Conservation (phyloP, 2,113 vertebrate species). For the Galbula dea region DNA sequence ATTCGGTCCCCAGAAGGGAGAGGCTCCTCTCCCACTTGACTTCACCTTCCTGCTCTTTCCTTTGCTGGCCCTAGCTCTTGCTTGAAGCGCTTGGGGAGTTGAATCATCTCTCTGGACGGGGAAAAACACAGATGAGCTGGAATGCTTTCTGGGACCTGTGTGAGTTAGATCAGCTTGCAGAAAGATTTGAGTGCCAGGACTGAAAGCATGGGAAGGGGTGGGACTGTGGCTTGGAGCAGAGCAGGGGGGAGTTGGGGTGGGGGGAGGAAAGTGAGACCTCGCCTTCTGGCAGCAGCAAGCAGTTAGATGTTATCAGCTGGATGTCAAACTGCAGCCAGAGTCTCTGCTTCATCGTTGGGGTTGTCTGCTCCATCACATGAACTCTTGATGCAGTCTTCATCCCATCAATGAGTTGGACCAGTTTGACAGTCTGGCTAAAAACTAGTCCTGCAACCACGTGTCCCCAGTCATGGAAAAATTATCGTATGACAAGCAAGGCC, state of each 20-base stretch:
- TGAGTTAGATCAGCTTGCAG: not conserved
- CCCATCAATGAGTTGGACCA: not conserved
- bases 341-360: not conserved
- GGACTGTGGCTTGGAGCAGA: not conserved
- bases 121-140: not conserved
- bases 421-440: not conserved
- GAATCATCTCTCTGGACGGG: not conserved
- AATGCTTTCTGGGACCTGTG: not conserved
- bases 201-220: not conserved
- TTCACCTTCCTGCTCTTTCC: not conserved
- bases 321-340: not conserved
- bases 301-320: conserved; percentile 16
- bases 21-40: not conserved
- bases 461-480: not conserved
- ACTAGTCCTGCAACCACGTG: not conserved
- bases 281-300: conserved; percentile 7
- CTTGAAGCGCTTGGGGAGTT: not conserved
- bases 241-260: conserved; percentile 16
- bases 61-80: not conserved
- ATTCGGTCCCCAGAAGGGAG: not conserved
- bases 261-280: conserved; percentile 5
- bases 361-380: not conserved
- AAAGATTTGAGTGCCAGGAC: not conserved
- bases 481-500: not conserved
- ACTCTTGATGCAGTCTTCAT: fast-evolving